phyloP scores from a whole-genome alignment of 1,140 invertebrate genomes.

The Cotesia vestalis region DNA sequence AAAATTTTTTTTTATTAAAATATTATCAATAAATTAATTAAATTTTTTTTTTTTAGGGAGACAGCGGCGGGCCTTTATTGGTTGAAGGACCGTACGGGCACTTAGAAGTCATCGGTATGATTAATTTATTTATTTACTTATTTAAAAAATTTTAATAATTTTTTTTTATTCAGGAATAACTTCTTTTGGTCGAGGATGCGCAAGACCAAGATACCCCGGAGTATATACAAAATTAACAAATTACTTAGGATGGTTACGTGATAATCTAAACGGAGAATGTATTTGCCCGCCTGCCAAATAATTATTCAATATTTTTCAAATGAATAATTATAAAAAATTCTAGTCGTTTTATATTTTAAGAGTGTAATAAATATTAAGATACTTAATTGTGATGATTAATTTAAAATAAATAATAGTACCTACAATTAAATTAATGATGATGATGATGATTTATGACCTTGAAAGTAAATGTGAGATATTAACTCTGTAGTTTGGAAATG shows the following conservation, averaged over 20 bases:
- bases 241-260: slow-evolving; percentile 75
- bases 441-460: background rate
- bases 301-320: background rate
- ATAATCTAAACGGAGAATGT: slow-evolving; percentile 66
- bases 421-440: slow-evolving; percentile 11
- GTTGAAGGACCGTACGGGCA: slow-evolving; percentile 60
- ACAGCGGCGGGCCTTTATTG: slow-evolving; percentile 69
- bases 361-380: background rate
- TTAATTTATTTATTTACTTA: background rate
- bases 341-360: slow-evolving; percentile 54
- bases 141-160: slow-evolving; percentile 13
- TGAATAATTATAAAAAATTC: slow-evolving; percentile 41
- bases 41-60: slow-evolving; percentile 56
- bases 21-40: slow-evolving; percentile 13
- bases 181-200: slow-evolving; percentile 83
- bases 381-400: slow-evolving; percentile 7
- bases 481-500: background rate
- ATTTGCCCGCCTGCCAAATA: slow-evolving; percentile 61
- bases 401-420: slow-evolving; percentile 39
- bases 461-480: slow-evolving; percentile 10
- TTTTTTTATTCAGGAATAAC: slow-evolving; percentile 69
- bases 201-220: slow-evolving; percentile 76
- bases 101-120: slow-evolving; percentile 67
- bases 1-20: slow-evolving; percentile 20
- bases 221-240: slow-evolving; percentile 78